Conservation (phyloP, 1,140 invertebrate genomes). For the Chironomus striatipennis region DNA sequence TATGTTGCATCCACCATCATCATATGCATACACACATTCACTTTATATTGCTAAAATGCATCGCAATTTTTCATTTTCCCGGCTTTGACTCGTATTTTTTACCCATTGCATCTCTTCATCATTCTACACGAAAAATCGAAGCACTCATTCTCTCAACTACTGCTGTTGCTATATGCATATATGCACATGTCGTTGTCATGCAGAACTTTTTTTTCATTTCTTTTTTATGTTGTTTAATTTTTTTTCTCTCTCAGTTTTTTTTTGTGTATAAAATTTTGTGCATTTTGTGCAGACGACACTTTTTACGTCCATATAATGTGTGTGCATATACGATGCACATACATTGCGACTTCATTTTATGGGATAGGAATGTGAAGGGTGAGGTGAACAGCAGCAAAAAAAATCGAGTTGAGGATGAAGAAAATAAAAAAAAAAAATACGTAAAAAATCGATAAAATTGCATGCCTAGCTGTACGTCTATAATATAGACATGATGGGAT, state of each 20-base stretch:
- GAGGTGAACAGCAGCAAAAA: neutral
- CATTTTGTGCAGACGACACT: constrained; percentile 11
- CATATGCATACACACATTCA: constrained; percentile 6
- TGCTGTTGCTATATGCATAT: neutral
- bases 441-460: neutral
- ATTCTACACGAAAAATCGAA: neutral
- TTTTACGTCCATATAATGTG: neutral
- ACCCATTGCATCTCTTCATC: neutral
- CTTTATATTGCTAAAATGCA: constrained; percentile 7
- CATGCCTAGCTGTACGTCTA: neutral
- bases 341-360: too few species aligned
- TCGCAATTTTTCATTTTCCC: constrained; percentile 1
- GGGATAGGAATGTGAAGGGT: too few species aligned
- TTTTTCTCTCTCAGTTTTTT: neutral
- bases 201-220: neutral
- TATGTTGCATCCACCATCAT: neutral
- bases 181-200: constrained; percentile 10
- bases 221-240: too few species aligned
- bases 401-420: neutral
- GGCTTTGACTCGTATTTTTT: neutral
- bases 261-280: neutral
- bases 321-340: neutral
- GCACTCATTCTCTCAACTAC: too few species aligned
- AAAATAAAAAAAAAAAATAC: too few species aligned
- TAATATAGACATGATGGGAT: neutral